Conservation (phyloP, 2,113 vertebrate genomes). For the Calypte anna region DNA sequence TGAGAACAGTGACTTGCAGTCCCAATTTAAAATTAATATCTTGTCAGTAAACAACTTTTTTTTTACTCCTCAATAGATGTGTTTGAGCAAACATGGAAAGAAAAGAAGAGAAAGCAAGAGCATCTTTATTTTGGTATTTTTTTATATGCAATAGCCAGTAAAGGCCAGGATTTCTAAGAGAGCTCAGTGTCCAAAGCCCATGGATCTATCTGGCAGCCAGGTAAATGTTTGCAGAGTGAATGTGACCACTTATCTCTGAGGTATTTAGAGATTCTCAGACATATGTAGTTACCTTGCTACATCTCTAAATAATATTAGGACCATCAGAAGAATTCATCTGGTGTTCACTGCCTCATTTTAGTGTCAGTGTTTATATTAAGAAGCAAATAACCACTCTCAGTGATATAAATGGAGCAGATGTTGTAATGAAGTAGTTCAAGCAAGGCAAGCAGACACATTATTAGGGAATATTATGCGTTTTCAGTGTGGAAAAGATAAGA, state of each 20-base stretch:
- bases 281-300: neutral
- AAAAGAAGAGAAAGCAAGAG: neutral
- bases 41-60: neutral
- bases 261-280: neutral
- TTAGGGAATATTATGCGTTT: neutral
- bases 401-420: neutral
- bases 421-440: neutral
- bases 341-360: neutral
- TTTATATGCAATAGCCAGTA: neutral
- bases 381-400: neutral
- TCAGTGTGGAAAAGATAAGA: neutral
- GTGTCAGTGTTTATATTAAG: neutral
- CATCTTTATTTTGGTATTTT: neutral
- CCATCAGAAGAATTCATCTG: neutral
- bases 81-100: neutral
- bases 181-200: neutral
- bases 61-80: neutral
- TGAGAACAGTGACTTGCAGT: neutral
- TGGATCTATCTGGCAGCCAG: neutral
- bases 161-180: neutral
- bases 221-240: neutral
- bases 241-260: neutral
- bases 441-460: neutral
- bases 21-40: neutral
- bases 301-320: neutral